A percentile compares a stretch with the other conserved stretches of the same genome.
phyloP scores from a whole-genome alignment of 2,888 invertebrate genomes.

The Beris morrisii region DNA sequence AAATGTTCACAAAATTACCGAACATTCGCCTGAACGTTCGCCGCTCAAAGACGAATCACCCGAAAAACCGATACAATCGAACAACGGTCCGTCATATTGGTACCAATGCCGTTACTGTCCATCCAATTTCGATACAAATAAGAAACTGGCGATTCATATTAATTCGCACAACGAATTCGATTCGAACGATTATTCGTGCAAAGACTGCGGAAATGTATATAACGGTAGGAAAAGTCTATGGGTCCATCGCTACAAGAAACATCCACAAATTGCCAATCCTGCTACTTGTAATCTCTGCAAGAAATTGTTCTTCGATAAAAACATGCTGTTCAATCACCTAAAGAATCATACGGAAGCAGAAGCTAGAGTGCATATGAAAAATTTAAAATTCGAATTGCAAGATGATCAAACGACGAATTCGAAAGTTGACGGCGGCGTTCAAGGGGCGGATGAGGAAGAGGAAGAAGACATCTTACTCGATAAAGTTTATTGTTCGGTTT shows the following conservation, averaged over 20 bases:
- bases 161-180: conserved; percentile 56
- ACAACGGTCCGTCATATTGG: conserved; percentile 47
- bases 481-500: conserved; percentile 48
- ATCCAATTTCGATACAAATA: conserved; percentile 56
- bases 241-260: conserved; percentile 57
- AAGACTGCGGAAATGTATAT: conserved; percentile 56
- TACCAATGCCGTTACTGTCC: conserved; percentile 57
- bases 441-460: conserved; percentile 20
- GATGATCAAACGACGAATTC: neutral
- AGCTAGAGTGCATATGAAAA: neutral
- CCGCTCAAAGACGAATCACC: neutral
- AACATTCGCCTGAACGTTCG: conserved; percentile 45
- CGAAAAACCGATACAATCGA: neutral
- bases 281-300: conserved; percentile 53
- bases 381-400: neutral
- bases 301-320: conserved; percentile 55
- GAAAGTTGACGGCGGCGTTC: neutral
- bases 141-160: conserved; percentile 56
- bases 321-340: conserved; percentile 53
- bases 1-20: conserved; percentile 50
- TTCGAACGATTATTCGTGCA: conserved; percentile 56
- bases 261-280: conserved; percentile 55
- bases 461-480: neutral
- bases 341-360: conserved; percentile 39
- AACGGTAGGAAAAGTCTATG: conserved; percentile 56